A percentile compares a stretch with the other conserved stretches of the same genome.
Conservation (phyloP, 1,140 invertebrate genomes). For the Daktulosphaira vitifoliae region DNA sequence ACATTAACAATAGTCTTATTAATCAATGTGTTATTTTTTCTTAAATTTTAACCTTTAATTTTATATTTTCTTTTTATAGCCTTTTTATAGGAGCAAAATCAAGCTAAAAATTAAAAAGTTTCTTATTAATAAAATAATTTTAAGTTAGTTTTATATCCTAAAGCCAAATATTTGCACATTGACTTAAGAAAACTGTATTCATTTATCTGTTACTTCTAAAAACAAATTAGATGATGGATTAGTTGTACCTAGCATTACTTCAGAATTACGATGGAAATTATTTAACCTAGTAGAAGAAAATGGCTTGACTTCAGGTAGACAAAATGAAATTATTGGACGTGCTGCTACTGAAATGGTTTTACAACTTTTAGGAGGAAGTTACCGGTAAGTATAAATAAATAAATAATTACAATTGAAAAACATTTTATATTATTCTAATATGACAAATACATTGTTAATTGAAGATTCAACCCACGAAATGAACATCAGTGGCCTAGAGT, state of each 20-base stretch:
- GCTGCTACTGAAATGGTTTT: constrained; percentile 69
- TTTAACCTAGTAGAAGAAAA: constrained; percentile 56
- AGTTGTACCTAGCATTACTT: constrained; percentile 65
- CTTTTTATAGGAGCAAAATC: too few species aligned
- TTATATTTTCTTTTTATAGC: too few species aligned
- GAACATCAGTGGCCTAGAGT: constrained; percentile 70
- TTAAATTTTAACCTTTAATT: too few species aligned
- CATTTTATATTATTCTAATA: background rate
- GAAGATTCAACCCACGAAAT: constrained; percentile 65
- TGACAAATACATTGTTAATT: background rate
- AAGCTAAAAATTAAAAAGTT: too few species aligned
- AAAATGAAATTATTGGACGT: constrained; percentile 64
- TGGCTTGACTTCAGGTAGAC: constrained; percentile 58
- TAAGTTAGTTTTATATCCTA: too few species aligned
- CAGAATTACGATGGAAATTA: constrained; percentile 55
- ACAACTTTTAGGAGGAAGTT: constrained; percentile 65
- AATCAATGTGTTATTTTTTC: too few species aligned
- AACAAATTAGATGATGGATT: constrained; percentile 68
- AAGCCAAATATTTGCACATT: too few species aligned
- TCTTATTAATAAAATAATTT: too few species aligned
- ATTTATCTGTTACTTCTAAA: too few species aligned
- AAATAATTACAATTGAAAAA: background rate
- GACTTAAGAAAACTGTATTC: too few species aligned
- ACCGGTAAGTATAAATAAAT: constrained; percentile 45
- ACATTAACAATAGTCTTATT: too few species aligned